Evolutionary conservation across 2,113 vertebrate species (phyloP), one percentile per base, ranked within the genome.

Genomic region (Paradisaea rubra): DNA sequence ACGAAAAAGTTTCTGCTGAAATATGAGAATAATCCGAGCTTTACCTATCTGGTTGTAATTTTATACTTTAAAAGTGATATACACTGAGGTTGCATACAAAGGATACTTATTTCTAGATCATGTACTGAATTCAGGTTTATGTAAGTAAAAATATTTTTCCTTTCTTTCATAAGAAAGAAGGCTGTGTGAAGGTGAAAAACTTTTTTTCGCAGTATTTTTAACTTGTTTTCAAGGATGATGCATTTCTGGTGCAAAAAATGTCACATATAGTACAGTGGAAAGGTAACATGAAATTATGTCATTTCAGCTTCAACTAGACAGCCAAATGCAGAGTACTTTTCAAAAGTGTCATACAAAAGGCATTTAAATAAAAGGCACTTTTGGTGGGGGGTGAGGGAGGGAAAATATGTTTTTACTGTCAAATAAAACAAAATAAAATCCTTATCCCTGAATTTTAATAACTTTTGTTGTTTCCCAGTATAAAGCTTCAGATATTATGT

Each of bases 281-380:
- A 81, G 35, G 4, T 44, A 86, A 86, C 64, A 78, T 18, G 19
- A 77, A 90, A 92, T 95, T 91, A 81, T 68, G 56, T 25, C 65
- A 74, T 91, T 94, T 92, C 52, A 84, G 9, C 41, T 81, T 93
- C 81, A 93, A 49, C 24, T 76, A 91, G 87, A 93, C 76, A 91
- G 47, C 10, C 2, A 1, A 93, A 88, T 42, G 12, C 16, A 54
- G 71, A 77, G 15, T 59, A 78, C 50, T 94, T 92, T 82, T 93
- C 68, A 54, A 84, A 88, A 81, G 17, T 83, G 52, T 53, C 39
- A 81, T 68, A 64, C 23, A 77, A 94, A 92, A 81, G 78, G 3
- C 22, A 52, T 84, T 93, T 83, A 70, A 96, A 86, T 59, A 86
- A 65, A 86, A 70, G 33, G 14, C 6, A 71, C 2, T 86, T 89